Evolutionary conservation across 2,888 invertebrate species (phyloP).

Genomic region (Shargacucullia verbasci): DNA sequence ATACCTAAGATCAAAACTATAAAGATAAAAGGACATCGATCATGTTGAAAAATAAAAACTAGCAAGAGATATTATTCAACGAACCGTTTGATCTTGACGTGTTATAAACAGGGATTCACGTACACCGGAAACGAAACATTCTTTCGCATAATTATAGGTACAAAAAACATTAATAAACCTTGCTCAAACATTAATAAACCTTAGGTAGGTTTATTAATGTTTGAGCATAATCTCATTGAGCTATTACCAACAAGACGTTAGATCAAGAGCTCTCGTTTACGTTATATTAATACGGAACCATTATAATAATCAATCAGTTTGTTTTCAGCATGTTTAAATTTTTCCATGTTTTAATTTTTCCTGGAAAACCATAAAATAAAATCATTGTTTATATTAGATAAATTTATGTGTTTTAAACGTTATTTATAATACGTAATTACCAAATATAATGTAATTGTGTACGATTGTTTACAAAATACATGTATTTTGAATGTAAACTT

Average conservation of each 20-base stretch:
- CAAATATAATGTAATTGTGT: constrained; percentile 11
- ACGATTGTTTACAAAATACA: constrained; percentile 17
- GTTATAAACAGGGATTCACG: constrained; percentile 47
- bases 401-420: constrained; percentile 14
- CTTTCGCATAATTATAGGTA: constrained; percentile 45
- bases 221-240: constrained; percentile 27
- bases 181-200: no score
- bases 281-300: constrained; percentile 18
- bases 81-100: constrained; percentile 44
- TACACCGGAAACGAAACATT: constrained; percentile 56
- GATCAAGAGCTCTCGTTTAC: not conserved
- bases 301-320: constrained; percentile 14
- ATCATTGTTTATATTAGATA: constrained; percentile 14
- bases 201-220: no score
- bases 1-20: no score
- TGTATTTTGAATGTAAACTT: constrained; percentile 15
- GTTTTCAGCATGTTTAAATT: constrained; percentile 1
- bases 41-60: constrained; percentile 23
- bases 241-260: constrained; percentile 16
- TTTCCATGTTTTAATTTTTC: constrained; percentile 17
- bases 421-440: constrained; percentile 13
- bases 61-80: constrained; percentile 32
- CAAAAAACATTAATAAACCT: no score
- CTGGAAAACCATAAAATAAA: constrained; percentile 26
- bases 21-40: no score